Conservation (phyloP, 2,888 invertebrate genomes). For the Sphinx pinastri region DNA sequence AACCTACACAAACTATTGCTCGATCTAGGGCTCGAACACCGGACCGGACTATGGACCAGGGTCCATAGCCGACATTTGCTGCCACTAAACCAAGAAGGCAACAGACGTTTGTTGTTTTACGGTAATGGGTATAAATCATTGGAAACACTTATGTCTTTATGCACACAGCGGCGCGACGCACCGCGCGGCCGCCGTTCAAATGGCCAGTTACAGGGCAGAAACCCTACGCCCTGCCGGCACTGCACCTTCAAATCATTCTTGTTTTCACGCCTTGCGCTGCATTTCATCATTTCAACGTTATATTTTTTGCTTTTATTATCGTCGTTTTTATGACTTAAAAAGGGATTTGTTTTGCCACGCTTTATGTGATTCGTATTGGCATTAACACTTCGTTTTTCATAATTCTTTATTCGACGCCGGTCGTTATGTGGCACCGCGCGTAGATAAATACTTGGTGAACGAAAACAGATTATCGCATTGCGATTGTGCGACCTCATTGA, state of each 20-base stretch:
- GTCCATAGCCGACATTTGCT: no score
- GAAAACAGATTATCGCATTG: slow-evolving; percentile 39
- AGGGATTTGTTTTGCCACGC: slow-evolving; percentile 48
- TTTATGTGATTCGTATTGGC: slow-evolving; percentile 44
- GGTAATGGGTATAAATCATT: slow-evolving; percentile 27
- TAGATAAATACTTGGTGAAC: slow-evolving; percentile 26
- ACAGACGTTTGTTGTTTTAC: slow-evolving; percentile 10
- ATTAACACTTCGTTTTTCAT: slow-evolving; percentile 34
- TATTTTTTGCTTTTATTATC: slow-evolving; percentile 55
- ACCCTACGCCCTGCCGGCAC: slow-evolving; percentile 52
- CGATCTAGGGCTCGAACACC: no score
- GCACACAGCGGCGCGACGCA: slow-evolving; percentile 23
- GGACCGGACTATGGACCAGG: no score
- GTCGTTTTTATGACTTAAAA: slow-evolving; percentile 55
- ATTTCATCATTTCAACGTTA: slow-evolving; percentile 53
- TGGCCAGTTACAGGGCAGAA: slow-evolving; percentile 55
- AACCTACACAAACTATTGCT: no score
- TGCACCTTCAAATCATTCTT: slow-evolving; percentile 58
- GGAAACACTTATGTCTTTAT: slow-evolving; percentile 27
- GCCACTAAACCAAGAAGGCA: no score
- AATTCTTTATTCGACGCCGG: slow-evolving; percentile 30
- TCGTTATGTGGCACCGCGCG: slow-evolving; percentile 4
- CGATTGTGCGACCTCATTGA: slow-evolving; percentile 44
- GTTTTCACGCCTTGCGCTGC: slow-evolving; percentile 56
- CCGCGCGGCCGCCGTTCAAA: slow-evolving; percentile 50